Evolutionary conservation across 2,113 vertebrate genomes (phyloP).

Genomic region (Urocitellus parryii): DNA sequence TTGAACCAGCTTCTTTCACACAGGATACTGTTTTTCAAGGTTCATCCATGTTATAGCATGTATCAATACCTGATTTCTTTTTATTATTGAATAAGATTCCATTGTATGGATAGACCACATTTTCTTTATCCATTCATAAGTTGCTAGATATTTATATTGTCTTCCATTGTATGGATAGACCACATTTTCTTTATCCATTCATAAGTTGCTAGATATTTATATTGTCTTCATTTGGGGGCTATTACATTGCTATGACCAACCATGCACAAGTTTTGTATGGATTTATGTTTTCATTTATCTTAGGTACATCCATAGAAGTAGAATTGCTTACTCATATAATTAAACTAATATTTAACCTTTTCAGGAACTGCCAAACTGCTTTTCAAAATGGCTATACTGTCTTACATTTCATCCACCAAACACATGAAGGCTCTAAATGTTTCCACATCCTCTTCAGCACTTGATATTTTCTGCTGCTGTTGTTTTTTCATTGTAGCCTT

Average conservation of each 20-base stretch:
- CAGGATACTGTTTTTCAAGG: slow-evolving; percentile 4
- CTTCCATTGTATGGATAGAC: not conserved
- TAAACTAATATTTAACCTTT: slow-evolving; percentile 31
- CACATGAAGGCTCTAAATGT: not conserved
- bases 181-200: not conserved
- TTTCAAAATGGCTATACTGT: not conserved
- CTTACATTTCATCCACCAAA: slow-evolving; percentile 14
- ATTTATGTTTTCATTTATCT: slow-evolving; percentile 32
- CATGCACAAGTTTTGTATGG: not conserved
- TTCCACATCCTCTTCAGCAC: not conserved
- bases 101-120: not conserved
- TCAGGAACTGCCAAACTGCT: slow-evolving; percentile 13
- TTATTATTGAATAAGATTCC: not conserved
- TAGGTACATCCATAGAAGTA: not conserved
- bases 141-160: not conserved
- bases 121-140: not conserved
- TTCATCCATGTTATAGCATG: not conserved
- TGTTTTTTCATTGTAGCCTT: not conserved
- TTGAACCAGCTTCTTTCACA: slow-evolving; percentile 16
- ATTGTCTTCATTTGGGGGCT: not conserved
- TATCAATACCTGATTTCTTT: slow-evolving; percentile 12
- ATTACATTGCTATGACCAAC: not conserved
- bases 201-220: not conserved
- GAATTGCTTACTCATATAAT: not conserved
- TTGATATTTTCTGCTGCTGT: not conserved